phyloP scores from a whole-genome alignment of 2,113 vertebrate genomes.

The Pavo muticus region DNA sequence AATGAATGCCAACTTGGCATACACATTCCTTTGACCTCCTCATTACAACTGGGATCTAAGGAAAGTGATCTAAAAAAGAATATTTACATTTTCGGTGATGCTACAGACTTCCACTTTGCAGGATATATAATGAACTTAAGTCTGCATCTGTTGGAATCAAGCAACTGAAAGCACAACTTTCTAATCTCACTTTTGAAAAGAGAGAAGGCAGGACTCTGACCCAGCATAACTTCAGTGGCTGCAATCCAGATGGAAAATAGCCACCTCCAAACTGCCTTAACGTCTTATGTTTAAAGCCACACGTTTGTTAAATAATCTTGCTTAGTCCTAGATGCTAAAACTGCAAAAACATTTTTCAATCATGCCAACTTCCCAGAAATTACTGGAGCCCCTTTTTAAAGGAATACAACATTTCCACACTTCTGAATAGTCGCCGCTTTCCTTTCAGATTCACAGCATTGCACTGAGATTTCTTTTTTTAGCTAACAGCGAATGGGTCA shows the following conservation, averaged over 20 bases:
- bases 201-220: neutral
- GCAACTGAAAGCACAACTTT: accelerated
- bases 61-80: accelerated
- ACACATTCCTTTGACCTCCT: accelerated
- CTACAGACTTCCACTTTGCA: accelerated
- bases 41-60: neutral
- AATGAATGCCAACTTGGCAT: accelerated
- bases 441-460: no score
- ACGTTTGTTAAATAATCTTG: neutral
- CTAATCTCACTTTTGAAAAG: neutral
- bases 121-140: accelerated
- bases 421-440: neutral
- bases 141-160: neutral
- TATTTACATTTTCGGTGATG: accelerated
- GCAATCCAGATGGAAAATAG: neutral
- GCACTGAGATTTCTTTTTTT: accelerated
- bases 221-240: neutral
- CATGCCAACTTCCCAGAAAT: accelerated
- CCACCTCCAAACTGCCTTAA: neutral
- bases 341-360: accelerated
- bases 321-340: accelerated
- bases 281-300: neutral
- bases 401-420: accelerated
- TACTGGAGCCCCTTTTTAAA: neutral
- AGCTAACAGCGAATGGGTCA: accelerated